Base-by-base conservation (phyloP, 2,113 vertebrate genomes). In the Semicossyphus pulcher region DNA sequence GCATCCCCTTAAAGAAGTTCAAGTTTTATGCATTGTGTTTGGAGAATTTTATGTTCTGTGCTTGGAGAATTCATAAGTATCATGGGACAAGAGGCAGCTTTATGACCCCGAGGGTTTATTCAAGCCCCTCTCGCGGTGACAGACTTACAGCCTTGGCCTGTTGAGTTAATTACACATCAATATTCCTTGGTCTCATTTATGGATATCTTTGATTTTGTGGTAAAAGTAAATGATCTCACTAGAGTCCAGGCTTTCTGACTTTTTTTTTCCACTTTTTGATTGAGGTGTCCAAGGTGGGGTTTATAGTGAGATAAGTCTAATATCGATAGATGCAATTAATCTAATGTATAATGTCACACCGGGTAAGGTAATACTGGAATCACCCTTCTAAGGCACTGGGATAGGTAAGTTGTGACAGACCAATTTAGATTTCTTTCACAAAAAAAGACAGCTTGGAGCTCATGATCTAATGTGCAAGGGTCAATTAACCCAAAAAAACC, bases 161-260 rank as follows among this genome's bases (percentile, higher is more conserved):
- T 79, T 81, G 78, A 84, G 78, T 92, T 92, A 89, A 92, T 91
- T 91, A 78, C 76, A 72, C 85, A 89, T 90, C 85, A 80, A 88
- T 90, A 85, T 86, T 75, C 64, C 76, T 78, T 69, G 18, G 66
- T 74, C 61, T 84, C 78, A 77, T 91, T 90, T 89, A 89, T 87
- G 73, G 86, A 78, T 89, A 61, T 70, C 58, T 89, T 91, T 88
- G 86, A 92, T 91, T 89, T 79, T 85, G 52, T 61, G 72, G 54
- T 90, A 77, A 88, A 91, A 86, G 28, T 51, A 72, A 88, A 86
- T 76, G 41, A 87, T 84, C 57, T 86, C 64, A 76, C 52, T 62
- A 54, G 73, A 73, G 69, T 83, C 62, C 51, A 73, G 29, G 31
- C 58, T 80, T 21, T 76, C 67, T 86, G 77, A 80, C 26, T 49